Evolutionary conservation across 1,140 invertebrate genomes (phyloP), one percentile per base, ranked within the genome.

Genomic region (Brachionus calyciflorus): DNA sequence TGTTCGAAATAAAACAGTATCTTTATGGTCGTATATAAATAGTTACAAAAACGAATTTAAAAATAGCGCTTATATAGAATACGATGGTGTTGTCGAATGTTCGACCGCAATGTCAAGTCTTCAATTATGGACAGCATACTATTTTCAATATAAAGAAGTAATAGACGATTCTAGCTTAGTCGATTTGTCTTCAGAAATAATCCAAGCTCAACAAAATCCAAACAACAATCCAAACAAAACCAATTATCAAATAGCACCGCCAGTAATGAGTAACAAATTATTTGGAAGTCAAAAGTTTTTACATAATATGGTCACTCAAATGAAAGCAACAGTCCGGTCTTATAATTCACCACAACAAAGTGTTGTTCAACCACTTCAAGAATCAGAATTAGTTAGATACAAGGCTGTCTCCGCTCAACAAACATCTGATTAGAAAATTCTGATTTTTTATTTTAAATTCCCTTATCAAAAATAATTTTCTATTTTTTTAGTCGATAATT

Each of bases 11-110:
- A 2, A 96, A 94, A 84, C 89, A 91, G 77, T 93, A 0, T 98
- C 96, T 0, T 83, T 99, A 7, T 99, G 96, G 97, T 97, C 95
- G 0, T 93, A 91, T 81, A 91, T 93, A 2, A 97, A 98, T 83
- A 92, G 90, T 78, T 89, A 93, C 63, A 75, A 82, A 19, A 91
- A 94, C 55, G 87, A 93, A 57, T 99, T 93, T 85, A 88, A 90
- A 73, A 99, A 99, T 87, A 94, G 55, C 3, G 33, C 55, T 28
- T 60, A 60, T 19, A 60, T 60, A 33, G 55, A 60, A 33, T 60
- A 37, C 30, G 55, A 60, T 37, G 55, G 55, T 19, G 55, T 60
- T 19, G 55, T 60, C 17, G 55, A 60, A n/a, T 60, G 55, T 9
- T 60, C 55, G 9, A 60, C 55, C 10, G 33, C 55, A 19, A 60